These are phyloP conservation scores for Herminia tarsipennalis DNA, from an alignment of 2,888 invertebrate species.

Conservation along the genomic window DNA sequence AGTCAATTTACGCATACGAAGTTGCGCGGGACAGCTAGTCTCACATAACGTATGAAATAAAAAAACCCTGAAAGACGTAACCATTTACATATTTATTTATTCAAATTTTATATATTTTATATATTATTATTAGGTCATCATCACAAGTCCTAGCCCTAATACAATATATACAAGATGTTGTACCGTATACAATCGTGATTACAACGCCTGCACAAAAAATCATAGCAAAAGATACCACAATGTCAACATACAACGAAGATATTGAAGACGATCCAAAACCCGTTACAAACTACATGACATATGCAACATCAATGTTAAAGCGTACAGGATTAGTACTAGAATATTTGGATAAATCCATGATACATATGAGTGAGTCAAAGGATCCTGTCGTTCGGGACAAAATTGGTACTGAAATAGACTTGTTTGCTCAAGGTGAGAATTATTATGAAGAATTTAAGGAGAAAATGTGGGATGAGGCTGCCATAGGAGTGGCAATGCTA, in stretches of 20 bases:
- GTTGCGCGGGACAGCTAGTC: too few relatives aligned
- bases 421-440: conserved; percentile 57
- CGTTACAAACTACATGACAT: conserved; percentile 42
- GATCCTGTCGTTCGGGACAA: conserved; percentile 45
- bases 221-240: conserved; percentile 44
- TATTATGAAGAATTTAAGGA: conserved; percentile 55
- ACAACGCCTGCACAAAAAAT: conserved; percentile 58
- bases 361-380: conserved; percentile 66
- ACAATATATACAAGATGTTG: conserved; percentile 67
- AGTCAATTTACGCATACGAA: too few relatives aligned
- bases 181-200: conserved; percentile 64
- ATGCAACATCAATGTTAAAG: conserved; percentile 55
- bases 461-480: conserved; percentile 52
- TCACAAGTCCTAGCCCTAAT: conserved; percentile 68
- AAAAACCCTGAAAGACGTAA: too few relatives aligned
- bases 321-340: conserved; percentile 56
- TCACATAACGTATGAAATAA: too few relatives aligned
- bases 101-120: too few relatives aligned
- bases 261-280: conserved; percentile 8
- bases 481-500: conserved; percentile 42
- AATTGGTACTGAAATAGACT: conserved; percentile 65
- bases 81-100: too few relatives aligned
- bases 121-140: conserved; percentile 53
- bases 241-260: conserved; percentile 48
- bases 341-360: conserved; percentile 65